Evolutionary conservation across 2,797 vertebrate genomes (phyloP).

Genomic region (Hephaestus fuliginosus): DNA sequence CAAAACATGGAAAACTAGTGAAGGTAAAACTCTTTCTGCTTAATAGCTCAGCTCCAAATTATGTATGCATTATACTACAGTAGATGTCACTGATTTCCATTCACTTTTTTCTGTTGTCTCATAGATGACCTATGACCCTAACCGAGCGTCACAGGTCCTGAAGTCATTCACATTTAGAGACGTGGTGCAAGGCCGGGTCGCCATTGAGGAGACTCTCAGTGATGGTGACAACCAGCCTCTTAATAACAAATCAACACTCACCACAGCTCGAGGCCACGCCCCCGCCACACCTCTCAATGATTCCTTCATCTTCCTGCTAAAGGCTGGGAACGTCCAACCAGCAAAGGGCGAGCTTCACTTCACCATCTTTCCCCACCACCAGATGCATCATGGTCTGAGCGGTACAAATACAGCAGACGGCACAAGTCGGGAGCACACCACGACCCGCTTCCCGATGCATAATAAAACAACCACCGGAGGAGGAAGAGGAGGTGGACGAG

Average conservation of each 20-base stretch:
- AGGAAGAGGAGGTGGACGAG: slow-evolving; percentile 39
- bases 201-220: slow-evolving; percentile 86
- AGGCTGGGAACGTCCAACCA: slow-evolving; percentile 90
- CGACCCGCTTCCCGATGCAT: slow-evolving; percentile 46
- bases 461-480: slow-evolving; percentile 62
- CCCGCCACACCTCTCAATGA: slow-evolving; percentile 84
- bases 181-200: slow-evolving; percentile 87
- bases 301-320: slow-evolving; percentile 91
- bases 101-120: slow-evolving; percentile 7
- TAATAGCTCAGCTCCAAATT: not conserved
- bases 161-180: slow-evolving; percentile 90
- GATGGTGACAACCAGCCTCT: slow-evolving; percentile 70
- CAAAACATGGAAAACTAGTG: slow-evolving; percentile 88
- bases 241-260: slow-evolving; percentile 57
- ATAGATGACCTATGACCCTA: slow-evolving; percentile 76
- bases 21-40: slow-evolving; percentile 70
- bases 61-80: not conserved
- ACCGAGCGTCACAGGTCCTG: slow-evolving; percentile 73
- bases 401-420: slow-evolving; percentile 59
- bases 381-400: slow-evolving; percentile 62
- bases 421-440: slow-evolving; percentile 45
- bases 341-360: slow-evolving; percentile 88
- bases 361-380: slow-evolving; percentile 87
- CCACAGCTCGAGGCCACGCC: slow-evolving; percentile 67
- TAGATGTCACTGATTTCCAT: not conserved